Base-by-base conservation (phyloP, 2,113 vertebrate species). In the Corvus cornix region DNA sequence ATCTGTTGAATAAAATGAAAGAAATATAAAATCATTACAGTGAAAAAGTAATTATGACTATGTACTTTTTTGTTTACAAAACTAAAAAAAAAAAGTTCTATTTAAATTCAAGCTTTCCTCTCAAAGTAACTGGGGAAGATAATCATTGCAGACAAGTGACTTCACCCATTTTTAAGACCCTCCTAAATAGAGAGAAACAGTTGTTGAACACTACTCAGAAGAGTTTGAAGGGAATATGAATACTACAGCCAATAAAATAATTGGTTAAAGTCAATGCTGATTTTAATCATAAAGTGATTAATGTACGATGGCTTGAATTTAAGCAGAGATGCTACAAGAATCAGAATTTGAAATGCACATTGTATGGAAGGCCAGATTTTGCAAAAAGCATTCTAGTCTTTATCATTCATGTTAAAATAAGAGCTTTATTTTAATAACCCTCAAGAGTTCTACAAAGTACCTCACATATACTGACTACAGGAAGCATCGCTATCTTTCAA, bases 1-100 rank as follows among this genome's bases (percentile, higher is more conserved):
- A 99, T 99, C 99, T 99, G 98, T 95, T 95, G 97, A 98, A 97
- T 97, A 97, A 98, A 98, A 98, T 81, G 53, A 92, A 96, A 95
- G 63, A 97, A 96, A 97, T 81, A 97, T 31, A 95, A 64, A 91
- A 90, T 96, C 76, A 96, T 86, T 95, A 93, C 24, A 75, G 48
- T 62, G 73, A 24, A 94, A 95, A 95, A 11, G 13, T 58, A 81
- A 80, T 48, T 53, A 73, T 10, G 8, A 58, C 14, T 58, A 43
- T 5, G 5, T 51, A 41, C 5, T 74, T 74, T 55, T 74, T 39
- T 39, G 23, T 44, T 78, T 85, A 89, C 4, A 58, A 64, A 90
- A 67, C 33, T 63, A 24, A 39, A 56, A 6, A 26, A 26, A 43
- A 33, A 8, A 39, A 75, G 55, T 18, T 64, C 22, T 11, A 67